Evolutionary conservation across 2,113 vertebrate genomes (phyloP), one percentile per base, ranked within the genome.

Genomic region (Sinocyclocheilus anshuiensis): DNA sequence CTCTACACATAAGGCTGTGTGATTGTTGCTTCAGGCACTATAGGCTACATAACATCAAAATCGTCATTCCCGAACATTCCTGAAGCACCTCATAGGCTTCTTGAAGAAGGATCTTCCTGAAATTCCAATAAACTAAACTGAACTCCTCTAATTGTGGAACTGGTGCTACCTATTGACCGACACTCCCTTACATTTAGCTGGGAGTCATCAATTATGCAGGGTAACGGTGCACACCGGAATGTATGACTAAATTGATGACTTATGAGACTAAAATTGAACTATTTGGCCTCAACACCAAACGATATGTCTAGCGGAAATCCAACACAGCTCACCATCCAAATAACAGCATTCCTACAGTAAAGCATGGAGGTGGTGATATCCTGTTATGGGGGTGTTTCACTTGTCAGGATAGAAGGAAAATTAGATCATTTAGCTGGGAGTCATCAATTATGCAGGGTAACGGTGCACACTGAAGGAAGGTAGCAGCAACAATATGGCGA

Each of bases 401-500:
- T n/a, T n/a, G n/a, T n/a, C n/a, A n/a, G n/a, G n/a, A n/a, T n/a
- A n/a, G n/a, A n/a, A n/a, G n/a, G n/a, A n/a, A n/a, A n/a, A n/a
- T n/a, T n/a, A n/a, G n/a, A n/a, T n/a, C n/a, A n/a, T n/a, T n/a
- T n/a, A n/a, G n/a, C n/a, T n/a, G n/a, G n/a, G n/a, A n/a, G 94
- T 92, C 94, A 95, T 95, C 95, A 94, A 94, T 95, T 94, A 95
- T 96, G 95, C 95, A 95, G 92, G 91, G 90, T 85, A 92, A 86
- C 93, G 85, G 93, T 93, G 92, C 94, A 94, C 90, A 84, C 92
- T 94, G 94, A 93, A 93, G 92, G 91, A 86, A 92, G 92, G 92
- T 84, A 92, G 91, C 93, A 91, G 95, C 95, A 94, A 92, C 96
- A 97, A 96, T 95, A 97, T 97, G 96, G 96, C 96, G 96, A 96